phyloP scores from a whole-genome alignment of 2,888 invertebrate species.

The Ectemnius cavifrons region DNA sequence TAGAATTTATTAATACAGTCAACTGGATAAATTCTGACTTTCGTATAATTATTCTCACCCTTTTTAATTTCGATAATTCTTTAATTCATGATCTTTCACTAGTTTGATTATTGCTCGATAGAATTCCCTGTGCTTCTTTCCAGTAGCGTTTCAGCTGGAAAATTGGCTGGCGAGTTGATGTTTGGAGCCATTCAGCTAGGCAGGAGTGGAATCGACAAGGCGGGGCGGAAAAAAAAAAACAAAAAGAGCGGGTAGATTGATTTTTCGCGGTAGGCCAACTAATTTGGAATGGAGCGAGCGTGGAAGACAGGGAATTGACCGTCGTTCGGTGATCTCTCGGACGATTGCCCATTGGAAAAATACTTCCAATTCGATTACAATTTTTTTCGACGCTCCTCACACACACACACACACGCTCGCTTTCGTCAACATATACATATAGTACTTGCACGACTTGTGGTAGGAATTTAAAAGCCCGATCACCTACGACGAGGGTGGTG shows the following conservation, averaged over 20 bases:
- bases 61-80: too few species aligned
- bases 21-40: too few species aligned
- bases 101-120: too few species aligned
- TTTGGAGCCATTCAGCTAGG: neutral
- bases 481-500: conserved; percentile 38
- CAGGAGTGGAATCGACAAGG: conserved; percentile 62
- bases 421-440: conserved; percentile 25
- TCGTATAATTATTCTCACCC: too few species aligned
- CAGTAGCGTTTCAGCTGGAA: conserved; percentile 4
- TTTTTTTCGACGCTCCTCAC: conserved; percentile 55
- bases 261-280: conserved; percentile 74
- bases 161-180: conserved; percentile 18
- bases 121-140: too few species aligned
- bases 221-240: conserved; percentile 51
- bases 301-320: conserved; percentile 44
- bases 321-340: conserved; percentile 53
- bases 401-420: conserved; percentile 40
- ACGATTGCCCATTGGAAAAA: conserved; percentile 68
- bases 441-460: too few species aligned
- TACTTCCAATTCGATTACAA: conserved; percentile 68
- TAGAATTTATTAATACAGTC: too few species aligned
- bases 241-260: conserved; percentile 68
- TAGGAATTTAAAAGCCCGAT: conserved; percentile 55
- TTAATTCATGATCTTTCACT: too few species aligned
- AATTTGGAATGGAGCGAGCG: conserved; percentile 59